Evolutionary conservation across 1,140 invertebrate species (phyloP).

Genomic region (Zaprionus camerounensis): DNA sequence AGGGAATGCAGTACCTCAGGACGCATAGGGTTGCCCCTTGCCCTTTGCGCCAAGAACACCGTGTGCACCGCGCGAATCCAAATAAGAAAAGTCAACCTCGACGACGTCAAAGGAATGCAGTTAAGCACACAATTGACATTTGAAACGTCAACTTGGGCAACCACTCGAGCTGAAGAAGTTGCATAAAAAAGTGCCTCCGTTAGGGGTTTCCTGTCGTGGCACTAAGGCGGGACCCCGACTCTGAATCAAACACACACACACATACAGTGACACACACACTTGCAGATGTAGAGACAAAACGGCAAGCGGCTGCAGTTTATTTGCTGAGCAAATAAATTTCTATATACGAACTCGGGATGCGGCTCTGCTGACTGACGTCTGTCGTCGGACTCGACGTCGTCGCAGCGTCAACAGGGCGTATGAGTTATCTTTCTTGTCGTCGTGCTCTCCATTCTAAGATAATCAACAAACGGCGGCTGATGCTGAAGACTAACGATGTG

Average conservation of each 20-base stretch:
- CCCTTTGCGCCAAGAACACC: not conserved
- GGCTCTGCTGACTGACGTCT: too few relatives aligned
- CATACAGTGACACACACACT: constrained; percentile 21
- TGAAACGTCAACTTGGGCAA: constrained; percentile 83
- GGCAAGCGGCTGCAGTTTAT: constrained; percentile 64
- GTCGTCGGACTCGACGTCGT: constrained; percentile 10
- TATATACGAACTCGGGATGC: constrained; percentile 43
- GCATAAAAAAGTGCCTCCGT: constrained; percentile 82
- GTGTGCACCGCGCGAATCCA: constrained; percentile 27
- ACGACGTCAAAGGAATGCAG: constrained; percentile 76
- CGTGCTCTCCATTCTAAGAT: constrained; percentile 76
- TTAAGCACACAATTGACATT: constrained; percentile 84
- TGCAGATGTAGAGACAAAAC: not conserved
- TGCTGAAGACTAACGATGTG: constrained; percentile 83
- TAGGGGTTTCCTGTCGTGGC: constrained; percentile 67
- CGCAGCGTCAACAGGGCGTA: constrained; percentile 59
- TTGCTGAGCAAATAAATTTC: constrained; percentile 81
- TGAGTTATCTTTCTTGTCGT: constrained; percentile 77
- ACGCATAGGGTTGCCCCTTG: not conserved
- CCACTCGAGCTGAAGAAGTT: constrained; percentile 81
- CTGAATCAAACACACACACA: constrained; percentile 30
- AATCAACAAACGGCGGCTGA: constrained; percentile 82
- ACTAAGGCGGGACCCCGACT: not conserved
- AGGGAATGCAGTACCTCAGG: not conserved
- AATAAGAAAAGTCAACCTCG: constrained; percentile 66